These are phyloP conservation scores for Sclerodermus sp. DNA, from an alignment of 2,888 invertebrate genomes.

Conservation along the genomic window DNA sequence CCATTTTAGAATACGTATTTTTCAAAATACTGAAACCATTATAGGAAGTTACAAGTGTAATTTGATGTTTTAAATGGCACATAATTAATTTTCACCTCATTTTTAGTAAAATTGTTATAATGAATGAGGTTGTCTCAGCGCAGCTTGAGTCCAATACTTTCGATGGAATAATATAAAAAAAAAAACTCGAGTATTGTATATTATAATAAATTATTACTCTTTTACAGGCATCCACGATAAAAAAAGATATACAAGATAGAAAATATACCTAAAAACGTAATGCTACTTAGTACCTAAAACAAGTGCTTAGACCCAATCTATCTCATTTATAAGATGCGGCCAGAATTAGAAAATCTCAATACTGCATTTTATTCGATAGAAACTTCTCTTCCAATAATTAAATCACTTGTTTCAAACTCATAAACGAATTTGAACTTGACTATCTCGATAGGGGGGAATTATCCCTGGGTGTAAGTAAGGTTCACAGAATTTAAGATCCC, in stretches of 20 bases:
- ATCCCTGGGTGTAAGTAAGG: too few relatives aligned
- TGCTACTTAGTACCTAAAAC: constrained; percentile 1
- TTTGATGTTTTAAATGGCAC: constrained; percentile 50
- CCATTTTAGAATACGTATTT: not conserved
- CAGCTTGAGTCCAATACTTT: not conserved
- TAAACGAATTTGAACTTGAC: too few relatives aligned
- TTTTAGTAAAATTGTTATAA: constrained; percentile 18
- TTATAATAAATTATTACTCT: constrained; percentile 14
- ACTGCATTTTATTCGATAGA: not conserved
- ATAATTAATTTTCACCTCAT: constrained; percentile 44
- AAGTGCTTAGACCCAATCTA: not conserved
- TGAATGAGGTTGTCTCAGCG: constrained; percentile 8
- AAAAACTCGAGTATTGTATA: constrained; percentile 7
- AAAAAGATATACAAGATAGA: constrained; percentile 33
- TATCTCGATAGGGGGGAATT: too few relatives aligned
- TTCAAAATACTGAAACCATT: constrained; percentile 6
- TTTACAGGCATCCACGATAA: constrained; percentile 24
- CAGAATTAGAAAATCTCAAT: not conserved
- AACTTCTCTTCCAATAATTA: too few relatives aligned
- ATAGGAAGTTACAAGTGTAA: constrained; percentile 37
- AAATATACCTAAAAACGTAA: constrained; percentile 26
- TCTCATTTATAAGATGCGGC: not conserved
- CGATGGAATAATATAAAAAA: too few relatives aligned
- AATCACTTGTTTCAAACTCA: too few relatives aligned
- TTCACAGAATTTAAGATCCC: too few relatives aligned